Base-by-base conservation (phyloP, 2,113 vertebrate species). In the Anoplopoma fimbria region DNA sequence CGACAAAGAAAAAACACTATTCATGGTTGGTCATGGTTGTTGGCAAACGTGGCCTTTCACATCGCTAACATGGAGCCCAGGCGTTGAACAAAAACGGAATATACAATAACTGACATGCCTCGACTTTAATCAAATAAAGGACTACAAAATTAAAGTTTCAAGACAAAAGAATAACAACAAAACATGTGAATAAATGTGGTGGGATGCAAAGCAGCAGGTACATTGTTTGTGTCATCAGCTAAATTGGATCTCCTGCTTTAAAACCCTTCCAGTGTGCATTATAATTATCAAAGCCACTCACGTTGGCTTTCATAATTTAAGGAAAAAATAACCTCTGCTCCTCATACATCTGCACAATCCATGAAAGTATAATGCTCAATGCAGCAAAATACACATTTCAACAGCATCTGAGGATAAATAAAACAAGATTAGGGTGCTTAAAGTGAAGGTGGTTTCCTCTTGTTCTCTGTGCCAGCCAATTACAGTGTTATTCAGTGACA, bases 401-500 rank as follows among this genome's bases (percentile, higher is more conserved):
- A 75, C 2, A 64, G 55, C 34, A 38, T 38, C 70, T 34, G n/a
- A 76, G 77, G 79, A 73, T 29, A 64, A 73, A 61, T 27, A 25
- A 55, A 62, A 57, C 9, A 61, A 36, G 53, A 86, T 73, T 29
- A 53, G 15, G 9, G 17, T 34, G 58, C 57, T 33, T 12, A 40
- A 70, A 58, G 45, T 31, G 25, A 62, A 58, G 64, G 70, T 71
- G 57, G 4, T 58, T 55, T 82, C 17, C 27, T 38, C 15, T 27
- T 9, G 3, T 67, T 71, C 38, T 75, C 62, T 71, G 55, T 85
- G 69, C 47, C 38, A 33, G 33, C 40, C 17, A 82, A 77, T 82
- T 77, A 77, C n/a, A 38, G 3, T 55, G 67, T 38, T 40, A 78
- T 81, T 85, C 69, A 63, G 45, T 19, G 67, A 53, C 76, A 75